Evolutionary conservation across 2,797 vertebrate genomes (phyloP).

Genomic region (Apodemus agrarius): DNA sequence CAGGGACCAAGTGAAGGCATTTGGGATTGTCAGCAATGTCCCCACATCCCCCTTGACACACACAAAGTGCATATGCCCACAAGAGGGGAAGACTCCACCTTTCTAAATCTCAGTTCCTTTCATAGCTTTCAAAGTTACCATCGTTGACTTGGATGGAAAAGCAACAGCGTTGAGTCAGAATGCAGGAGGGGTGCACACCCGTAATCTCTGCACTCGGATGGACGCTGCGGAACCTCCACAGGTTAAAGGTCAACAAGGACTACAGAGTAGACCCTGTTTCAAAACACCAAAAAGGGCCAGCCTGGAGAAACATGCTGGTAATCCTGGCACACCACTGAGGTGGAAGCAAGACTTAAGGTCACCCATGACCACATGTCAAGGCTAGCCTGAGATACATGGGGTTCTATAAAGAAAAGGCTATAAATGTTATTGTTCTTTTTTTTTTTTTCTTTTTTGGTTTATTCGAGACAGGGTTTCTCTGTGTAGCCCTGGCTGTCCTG

Average conservation of each 20-base stretch:
- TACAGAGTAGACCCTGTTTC: neutral
- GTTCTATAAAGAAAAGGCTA: neutral
- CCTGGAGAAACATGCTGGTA: neutral
- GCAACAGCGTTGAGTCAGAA: neutral
- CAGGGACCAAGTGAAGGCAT: neutral
- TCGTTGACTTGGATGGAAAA: neutral
- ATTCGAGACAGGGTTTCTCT: no score
- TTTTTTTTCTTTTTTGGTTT: no score
- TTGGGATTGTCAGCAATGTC: neutral
- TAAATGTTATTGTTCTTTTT: neutral
- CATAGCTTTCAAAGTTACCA: neutral
- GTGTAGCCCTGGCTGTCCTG: no score
- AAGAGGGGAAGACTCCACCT: neutral
- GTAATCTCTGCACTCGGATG: neutral
- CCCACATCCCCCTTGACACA: neutral
- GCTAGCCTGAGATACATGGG: neutral
- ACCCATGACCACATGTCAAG: neutral
- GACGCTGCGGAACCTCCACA: fast-evolving
- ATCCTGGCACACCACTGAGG: neutral
- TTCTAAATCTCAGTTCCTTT: constrained; percentile 9
- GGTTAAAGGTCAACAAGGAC: neutral
- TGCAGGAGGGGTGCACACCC: neutral
- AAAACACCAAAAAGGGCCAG: neutral
- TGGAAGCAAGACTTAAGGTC: neutral
- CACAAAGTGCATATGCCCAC: neutral